phyloP scores from a whole-genome alignment of 2,888 invertebrate species.

The Matsumyia berberina region DNA sequence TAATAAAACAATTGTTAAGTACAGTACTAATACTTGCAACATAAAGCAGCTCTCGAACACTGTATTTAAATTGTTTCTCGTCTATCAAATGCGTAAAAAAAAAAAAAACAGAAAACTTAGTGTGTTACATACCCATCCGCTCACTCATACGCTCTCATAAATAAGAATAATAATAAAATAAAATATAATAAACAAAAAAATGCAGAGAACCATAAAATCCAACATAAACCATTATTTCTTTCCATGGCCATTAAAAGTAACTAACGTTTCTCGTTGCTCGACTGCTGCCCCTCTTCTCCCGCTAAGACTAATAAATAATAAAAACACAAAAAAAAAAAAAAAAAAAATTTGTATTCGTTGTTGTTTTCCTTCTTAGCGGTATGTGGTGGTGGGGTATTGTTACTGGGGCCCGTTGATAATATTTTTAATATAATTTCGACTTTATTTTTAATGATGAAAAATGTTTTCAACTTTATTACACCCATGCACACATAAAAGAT shows the following conservation, averaged over 20 bases:
- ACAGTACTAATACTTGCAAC: constrained; percentile 19
- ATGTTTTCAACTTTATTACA: constrained; percentile 77
- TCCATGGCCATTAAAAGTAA: constrained; percentile 76
- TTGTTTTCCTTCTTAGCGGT: constrained; percentile 44
- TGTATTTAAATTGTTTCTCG: constrained; percentile 37
- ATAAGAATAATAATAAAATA: constrained; percentile 73
- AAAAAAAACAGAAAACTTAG: constrained; percentile 40
- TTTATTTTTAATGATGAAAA: constrained; percentile 77
- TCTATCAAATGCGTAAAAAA: constrained; percentile 44
- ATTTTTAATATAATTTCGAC: constrained; percentile 76
- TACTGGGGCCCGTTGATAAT: constrained; percentile 68
- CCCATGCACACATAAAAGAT: constrained; percentile 75
- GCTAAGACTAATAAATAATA: constrained; percentile 73
- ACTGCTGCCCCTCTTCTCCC: constrained; percentile 56
- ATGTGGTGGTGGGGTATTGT: constrained; percentile 56
- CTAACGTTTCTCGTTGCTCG: constrained; percentile 74
- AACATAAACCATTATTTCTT: constrained; percentile 75
- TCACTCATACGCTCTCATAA: constrained; percentile 29
- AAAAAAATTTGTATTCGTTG: constrained; percentile 49
- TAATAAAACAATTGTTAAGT: constrained; percentile 62
- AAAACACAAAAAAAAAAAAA: too few relatives aligned
- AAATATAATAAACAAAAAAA: constrained; percentile 68
- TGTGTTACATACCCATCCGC: constrained; percentile 42
- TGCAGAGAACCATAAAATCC: constrained; percentile 69
- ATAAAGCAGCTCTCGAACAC: constrained; percentile 48